These are phyloP conservation scores for Odontamblyopus lacepedii DNA, from an alignment of 2,797 vertebrate genomes.

Conservation along the genomic window DNA sequence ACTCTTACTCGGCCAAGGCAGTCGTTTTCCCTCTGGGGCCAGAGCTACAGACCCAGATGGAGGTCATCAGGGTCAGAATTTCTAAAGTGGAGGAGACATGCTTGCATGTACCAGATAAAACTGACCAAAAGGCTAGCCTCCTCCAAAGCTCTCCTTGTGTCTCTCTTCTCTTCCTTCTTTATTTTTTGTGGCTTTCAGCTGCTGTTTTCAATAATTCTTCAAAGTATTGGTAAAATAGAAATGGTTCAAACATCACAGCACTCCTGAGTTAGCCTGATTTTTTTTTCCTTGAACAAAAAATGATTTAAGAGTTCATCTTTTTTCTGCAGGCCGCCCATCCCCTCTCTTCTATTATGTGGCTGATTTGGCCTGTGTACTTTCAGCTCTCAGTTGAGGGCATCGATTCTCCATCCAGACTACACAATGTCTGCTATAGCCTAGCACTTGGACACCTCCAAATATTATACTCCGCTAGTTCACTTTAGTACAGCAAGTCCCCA, in stretches of 20 bases:
- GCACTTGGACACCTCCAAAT: constrained; percentile 16
- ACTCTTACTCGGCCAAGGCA: not conserved
- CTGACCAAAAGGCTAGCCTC: constrained; percentile 1
- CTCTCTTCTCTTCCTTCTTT: constrained; percentile 6
- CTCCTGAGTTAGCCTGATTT: constrained; percentile 8
- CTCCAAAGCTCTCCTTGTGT: constrained; percentile 13
- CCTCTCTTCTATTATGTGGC: constrained; percentile 13
- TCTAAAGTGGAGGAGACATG: constrained; percentile 13
- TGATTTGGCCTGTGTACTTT: constrained; percentile 14
- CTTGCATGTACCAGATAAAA: constrained; percentile 18
- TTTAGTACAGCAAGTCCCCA: constrained; percentile 52
- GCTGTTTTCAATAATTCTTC: constrained; percentile 18
- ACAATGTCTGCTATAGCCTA: constrained; percentile 10
- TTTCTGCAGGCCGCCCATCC: constrained; percentile 6
- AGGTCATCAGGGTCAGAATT: constrained; percentile 17
- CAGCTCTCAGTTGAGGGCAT: constrained; percentile 10
- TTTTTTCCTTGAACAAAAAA: constrained; percentile 2
- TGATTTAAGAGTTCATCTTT: constrained; percentile 9
- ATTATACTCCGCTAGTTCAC: constrained; percentile 35
- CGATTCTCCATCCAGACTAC: constrained; percentile 22
- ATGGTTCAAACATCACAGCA: constrained; percentile 7
- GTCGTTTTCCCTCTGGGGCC: not conserved
- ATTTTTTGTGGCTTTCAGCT: constrained; percentile 9
- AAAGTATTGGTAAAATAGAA: constrained; percentile 13
- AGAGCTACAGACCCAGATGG: constrained; percentile 13